Percentiles rank a stretch among this genome's conserved stretches.
Conservation (phyloP, 64 coral and sea anemone species). For the Porites lutea region DNA sequence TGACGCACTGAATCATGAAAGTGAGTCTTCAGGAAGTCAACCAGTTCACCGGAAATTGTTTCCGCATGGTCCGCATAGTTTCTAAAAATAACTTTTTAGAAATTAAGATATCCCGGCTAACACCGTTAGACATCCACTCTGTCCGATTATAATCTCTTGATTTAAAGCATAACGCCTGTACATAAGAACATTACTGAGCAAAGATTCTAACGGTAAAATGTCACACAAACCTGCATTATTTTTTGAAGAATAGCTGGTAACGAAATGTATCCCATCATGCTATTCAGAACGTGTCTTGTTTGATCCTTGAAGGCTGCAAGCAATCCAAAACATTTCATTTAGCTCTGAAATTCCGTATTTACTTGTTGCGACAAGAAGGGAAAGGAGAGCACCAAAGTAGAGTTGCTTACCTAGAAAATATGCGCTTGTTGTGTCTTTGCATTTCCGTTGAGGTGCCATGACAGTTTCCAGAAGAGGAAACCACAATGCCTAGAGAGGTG, state of each 20-base stretch:
- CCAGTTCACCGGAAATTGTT: no score
- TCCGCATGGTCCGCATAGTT: no score
- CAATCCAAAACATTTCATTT: neutral
- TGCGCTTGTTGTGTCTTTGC: conserved; percentile 83
- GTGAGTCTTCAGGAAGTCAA: no score
- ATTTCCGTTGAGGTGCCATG: conserved; percentile 94
- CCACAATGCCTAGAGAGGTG: conserved; percentile 84
- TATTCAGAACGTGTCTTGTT: conserved; percentile 96
- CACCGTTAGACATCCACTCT: no score
- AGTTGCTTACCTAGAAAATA: conserved; percentile 77
- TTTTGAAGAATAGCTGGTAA: conserved; percentile 95
- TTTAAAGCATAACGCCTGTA: no score
- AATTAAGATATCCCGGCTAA: no score
- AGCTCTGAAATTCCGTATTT: neutral
- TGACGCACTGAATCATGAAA: no score
- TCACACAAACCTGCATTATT: conserved; percentile 86
- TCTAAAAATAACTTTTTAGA: no score
- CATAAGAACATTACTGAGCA: no score
- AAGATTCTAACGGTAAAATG: neutral
- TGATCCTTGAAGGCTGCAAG: conserved; percentile 94
- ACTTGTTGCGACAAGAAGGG: no score
- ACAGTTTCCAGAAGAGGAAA: conserved; percentile 96
- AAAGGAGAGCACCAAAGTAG: neutral
- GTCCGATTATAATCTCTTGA: no score
- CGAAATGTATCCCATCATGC: conserved; percentile 99